Evolutionary conservation across 2,888 invertebrate species (phyloP).

Genomic region (Cyclophora albipunctata): DNA sequence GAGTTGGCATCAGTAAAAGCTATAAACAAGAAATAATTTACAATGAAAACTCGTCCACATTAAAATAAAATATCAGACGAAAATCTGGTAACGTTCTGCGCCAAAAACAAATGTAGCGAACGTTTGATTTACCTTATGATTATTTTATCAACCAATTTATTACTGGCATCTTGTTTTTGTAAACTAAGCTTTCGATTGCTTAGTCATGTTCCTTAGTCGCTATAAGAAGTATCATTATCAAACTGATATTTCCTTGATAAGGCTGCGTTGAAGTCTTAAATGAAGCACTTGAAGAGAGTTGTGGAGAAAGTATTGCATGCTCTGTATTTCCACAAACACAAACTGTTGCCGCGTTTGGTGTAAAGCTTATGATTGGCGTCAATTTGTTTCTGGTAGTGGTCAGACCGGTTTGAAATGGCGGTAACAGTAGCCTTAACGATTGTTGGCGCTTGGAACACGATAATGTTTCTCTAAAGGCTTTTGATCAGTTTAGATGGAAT

Average conservation of each 20-base stretch:
- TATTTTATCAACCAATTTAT: too few relatives aligned
- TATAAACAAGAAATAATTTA: constrained; percentile 38
- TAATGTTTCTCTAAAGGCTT: constrained; percentile 42
- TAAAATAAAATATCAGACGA: constrained; percentile 11
- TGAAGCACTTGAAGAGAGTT: too few relatives aligned
- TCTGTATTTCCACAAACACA: constrained; percentile 8
- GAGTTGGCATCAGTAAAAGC: constrained; percentile 32
- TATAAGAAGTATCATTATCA: too few relatives aligned
- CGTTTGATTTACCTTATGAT: too few relatives aligned
- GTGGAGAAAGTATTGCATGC: constrained; percentile 3
- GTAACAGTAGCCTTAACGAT: constrained; percentile 67
- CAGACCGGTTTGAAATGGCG: constrained; percentile 53
- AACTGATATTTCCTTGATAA: too few relatives aligned
- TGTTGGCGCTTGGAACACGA: constrained; percentile 41
- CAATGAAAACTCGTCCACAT: constrained; percentile 5
- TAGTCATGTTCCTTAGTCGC: too few relatives aligned
- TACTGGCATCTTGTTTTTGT: too few relatives aligned
- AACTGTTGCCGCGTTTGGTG: constrained; percentile 31
- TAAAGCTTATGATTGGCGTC: constrained; percentile 49
- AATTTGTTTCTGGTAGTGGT: constrained; percentile 50
- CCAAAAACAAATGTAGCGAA: background rate
- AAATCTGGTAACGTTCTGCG: background rate
- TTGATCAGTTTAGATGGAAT: constrained; percentile 33
- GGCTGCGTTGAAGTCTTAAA: too few relatives aligned
- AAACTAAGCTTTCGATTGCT: too few relatives aligned